Conservation (phyloP, 2,888 invertebrate species). For the Phortica okadai region DNA sequence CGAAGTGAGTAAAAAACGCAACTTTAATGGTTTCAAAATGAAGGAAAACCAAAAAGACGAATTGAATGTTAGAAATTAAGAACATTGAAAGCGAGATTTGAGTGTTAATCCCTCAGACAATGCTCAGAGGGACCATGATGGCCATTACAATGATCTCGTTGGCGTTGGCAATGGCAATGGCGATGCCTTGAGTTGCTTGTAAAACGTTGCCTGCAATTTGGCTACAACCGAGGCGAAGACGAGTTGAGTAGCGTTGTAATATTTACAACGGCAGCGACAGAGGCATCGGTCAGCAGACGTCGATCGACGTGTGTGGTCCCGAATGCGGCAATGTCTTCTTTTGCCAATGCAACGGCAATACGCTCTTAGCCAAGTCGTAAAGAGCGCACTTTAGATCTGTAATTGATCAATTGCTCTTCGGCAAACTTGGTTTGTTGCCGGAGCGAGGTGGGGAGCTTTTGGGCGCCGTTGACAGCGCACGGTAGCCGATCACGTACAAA, state of each 20-base stretch:
- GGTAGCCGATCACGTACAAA: conserved; percentile 60
- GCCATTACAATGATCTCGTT: not conserved
- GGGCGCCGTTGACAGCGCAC: conserved; percentile 35
- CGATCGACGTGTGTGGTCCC: conserved; percentile 66
- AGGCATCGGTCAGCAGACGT: not conserved
- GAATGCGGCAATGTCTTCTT: conserved; percentile 59
- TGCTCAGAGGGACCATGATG: not conserved
- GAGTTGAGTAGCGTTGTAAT: not conserved
- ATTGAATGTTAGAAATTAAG: not conserved
- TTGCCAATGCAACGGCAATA: conserved; percentile 49
- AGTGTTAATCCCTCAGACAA: not conserved
- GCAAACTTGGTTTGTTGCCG: not conserved
- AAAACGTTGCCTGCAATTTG: conserved; percentile 56
- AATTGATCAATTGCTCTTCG: not conserved
- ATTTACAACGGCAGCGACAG: not conserved
- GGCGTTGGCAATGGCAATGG: too few relatives aligned
- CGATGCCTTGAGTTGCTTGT: not conserved
- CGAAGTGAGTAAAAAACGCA: not conserved
- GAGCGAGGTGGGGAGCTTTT: not conserved
- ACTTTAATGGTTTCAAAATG: not conserved
- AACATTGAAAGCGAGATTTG: not conserved
- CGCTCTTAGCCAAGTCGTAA: conserved; percentile 6
- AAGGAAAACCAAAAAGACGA: not conserved
- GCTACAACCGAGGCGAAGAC: conserved; percentile 40
- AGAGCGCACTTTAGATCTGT: conserved; percentile 19